These are phyloP conservation scores for Bucorvus abyssinicus DNA, from an alignment of 2,797 vertebrate genomes.

Conservation along the genomic window DNA sequence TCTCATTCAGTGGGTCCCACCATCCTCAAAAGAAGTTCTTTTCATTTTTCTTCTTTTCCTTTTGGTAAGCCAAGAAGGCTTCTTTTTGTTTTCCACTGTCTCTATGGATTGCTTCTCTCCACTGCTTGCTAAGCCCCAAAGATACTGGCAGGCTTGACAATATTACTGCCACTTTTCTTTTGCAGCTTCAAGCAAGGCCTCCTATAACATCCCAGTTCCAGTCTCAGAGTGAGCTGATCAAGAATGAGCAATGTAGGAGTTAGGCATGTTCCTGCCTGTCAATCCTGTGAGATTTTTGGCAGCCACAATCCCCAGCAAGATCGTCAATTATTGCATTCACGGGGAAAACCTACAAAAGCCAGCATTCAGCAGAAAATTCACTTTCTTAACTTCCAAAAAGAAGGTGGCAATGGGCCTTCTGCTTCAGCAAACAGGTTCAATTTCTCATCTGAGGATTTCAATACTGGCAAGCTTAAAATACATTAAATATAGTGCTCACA, in stretches of 20 bases:
- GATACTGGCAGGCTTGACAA: neutral
- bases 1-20: neutral
- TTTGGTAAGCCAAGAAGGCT: constrained; percentile 4
- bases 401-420: neutral
- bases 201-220: neutral
- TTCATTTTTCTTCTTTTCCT: neutral
- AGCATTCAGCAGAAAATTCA: constrained; percentile 7
- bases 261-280: neutral
- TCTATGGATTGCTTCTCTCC: neutral
- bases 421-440: neutral
- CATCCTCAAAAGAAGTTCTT: neutral
- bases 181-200: neutral
- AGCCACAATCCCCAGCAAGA: neutral
- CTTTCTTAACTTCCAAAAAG: constrained; percentile 6
- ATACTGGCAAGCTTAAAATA: constrained; percentile 12
- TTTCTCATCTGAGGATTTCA: constrained; percentile 18
- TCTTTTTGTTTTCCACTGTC: neutral
- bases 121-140: constrained; percentile 1
- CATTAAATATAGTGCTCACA: neutral
- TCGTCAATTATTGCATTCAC: neutral
- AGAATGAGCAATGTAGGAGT: neutral
- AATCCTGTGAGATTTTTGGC: constrained; percentile 6
- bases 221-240: neutral
- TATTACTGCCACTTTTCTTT: constrained; percentile 44
- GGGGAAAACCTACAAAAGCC: neutral